Percentiles rank a stretch among this genome's conserved stretches.
Evolutionary conservation across 1,140 invertebrate species (phyloP).

Genomic region (Marisa cornuarietis): DNA sequence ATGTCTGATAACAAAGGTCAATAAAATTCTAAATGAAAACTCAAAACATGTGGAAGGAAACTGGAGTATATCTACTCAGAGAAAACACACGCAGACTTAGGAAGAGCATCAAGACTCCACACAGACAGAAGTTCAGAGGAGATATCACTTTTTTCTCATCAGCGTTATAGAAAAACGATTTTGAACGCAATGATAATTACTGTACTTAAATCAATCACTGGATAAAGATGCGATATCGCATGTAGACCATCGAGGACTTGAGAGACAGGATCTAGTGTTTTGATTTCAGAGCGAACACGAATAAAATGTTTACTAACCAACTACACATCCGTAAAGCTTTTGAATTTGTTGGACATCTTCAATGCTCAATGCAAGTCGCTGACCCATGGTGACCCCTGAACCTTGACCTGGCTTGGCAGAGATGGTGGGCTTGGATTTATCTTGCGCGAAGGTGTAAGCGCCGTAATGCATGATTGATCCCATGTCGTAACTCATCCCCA

Average conservation of each 20-base stretch:
- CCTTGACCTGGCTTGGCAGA: constrained; percentile 33
- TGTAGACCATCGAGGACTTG: no score
- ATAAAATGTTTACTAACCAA: constrained; percentile 12
- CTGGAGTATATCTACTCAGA: neutral
- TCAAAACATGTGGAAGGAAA: neutral
- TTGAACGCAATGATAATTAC: no score
- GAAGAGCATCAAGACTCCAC: neutral
- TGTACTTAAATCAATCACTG: no score
- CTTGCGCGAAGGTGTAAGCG: constrained; percentile 85
- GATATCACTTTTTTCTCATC: neutral
- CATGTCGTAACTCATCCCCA: constrained; percentile 87
- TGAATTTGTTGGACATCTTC: constrained; percentile 69
- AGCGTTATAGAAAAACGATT: no score
- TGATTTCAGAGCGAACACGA: neutral
- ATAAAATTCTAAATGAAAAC: neutral
- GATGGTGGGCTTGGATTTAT: constrained; percentile 69
- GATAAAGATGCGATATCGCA: no score
- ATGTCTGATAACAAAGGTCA: no score
- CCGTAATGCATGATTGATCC: constrained; percentile 95
- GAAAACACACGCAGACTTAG: neutral
- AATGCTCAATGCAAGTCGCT: constrained; percentile 64
- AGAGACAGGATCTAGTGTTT: no score
- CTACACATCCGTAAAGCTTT: constrained; percentile 66
- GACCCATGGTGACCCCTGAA: constrained; percentile 61
- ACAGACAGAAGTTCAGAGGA: neutral